Percentiles rank a stretch among this genome's conserved stretches.
phyloP scores from a whole-genome alignment of 2,888 invertebrate species.

The Dryobotodes eremita region DNA sequence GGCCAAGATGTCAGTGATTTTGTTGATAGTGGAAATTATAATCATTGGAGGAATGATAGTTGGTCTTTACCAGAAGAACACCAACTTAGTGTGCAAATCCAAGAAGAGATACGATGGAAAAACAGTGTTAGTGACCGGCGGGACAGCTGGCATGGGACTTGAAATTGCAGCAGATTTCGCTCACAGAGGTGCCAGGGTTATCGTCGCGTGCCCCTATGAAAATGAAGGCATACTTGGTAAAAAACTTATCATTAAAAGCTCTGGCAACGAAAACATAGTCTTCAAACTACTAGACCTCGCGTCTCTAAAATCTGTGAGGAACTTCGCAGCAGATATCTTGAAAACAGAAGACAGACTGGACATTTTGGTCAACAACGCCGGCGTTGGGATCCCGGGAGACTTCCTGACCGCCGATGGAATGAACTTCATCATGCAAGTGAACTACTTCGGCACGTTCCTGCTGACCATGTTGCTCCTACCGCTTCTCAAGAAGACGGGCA shows the following conservation, averaged over 20 bases:
- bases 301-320: constrained; percentile 94
- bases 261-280: constrained; percentile 92
- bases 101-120: constrained; percentile 82
- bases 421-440: constrained; percentile 97
- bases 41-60: constrained; percentile 75
- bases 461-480: constrained; percentile 97
- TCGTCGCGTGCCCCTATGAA: constrained; percentile 84
- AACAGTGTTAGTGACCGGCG: constrained; percentile 84
- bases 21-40: constrained; percentile 73
- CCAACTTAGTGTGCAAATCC: constrained; percentile 84
- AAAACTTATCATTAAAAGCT: constrained; percentile 92
- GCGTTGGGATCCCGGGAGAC: constrained; percentile 92
- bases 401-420: constrained; percentile 94
- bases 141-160: constrained; percentile 85
- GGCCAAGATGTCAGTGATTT: constrained; percentile 72
- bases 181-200: constrained; percentile 83
- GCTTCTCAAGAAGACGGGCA: constrained; percentile 91
- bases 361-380: constrained; percentile 97
- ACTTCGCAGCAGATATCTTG: constrained; percentile 95
- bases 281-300: constrained; percentile 94
- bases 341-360: constrained; percentile 93
- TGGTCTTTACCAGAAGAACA: constrained; percentile 85
- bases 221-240: constrained; percentile 81
- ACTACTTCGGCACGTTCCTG: constrained; percentile 98
- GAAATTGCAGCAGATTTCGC: constrained; percentile 85